phyloP scores from a whole-genome alignment of 2,797 vertebrate species.

The Apogon talboti region DNA sequence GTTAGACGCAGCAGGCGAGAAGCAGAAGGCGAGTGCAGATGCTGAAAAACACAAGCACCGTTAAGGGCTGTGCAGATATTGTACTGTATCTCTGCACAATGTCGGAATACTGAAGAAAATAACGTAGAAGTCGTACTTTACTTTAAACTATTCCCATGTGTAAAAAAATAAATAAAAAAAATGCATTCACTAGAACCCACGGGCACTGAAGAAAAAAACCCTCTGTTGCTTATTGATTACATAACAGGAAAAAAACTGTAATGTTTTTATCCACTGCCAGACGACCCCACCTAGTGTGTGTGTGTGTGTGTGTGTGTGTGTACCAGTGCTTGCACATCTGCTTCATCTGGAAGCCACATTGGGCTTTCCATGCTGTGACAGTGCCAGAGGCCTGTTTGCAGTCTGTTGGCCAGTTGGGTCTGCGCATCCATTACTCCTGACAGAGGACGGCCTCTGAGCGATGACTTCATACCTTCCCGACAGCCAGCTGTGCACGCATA shows the following conservation, averaged over 20 bases:
- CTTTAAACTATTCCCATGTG: not conserved
- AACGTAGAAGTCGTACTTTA: not conserved
- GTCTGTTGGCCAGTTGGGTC: conserved; percentile 32
- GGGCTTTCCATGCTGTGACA: conserved; percentile 25
- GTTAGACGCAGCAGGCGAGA: not conserved
- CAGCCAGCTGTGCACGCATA: conserved; percentile 30
- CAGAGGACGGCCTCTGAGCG: conserved; percentile 39
- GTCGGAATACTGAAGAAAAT: no score
- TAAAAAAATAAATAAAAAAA: not conserved
- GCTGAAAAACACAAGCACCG: conserved; percentile 1
- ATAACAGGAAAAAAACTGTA: conserved; percentile 32
- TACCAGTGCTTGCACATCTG: conserved; percentile 42
- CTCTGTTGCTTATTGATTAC: conserved; percentile 12
- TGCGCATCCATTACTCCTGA: conserved; percentile 66
- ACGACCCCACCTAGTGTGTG: conserved; percentile 28
- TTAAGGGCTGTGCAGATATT: no score
- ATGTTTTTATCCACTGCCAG: conserved; percentile 31
- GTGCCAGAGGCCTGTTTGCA: conserved; percentile 41
- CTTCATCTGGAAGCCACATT: conserved; percentile 65
- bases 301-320: conserved; percentile 1
- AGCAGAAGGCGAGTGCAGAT: no score
- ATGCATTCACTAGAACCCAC: not conserved
- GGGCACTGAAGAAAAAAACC: not conserved
- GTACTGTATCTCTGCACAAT: no score
- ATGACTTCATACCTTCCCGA: conserved; percentile 65